Percentiles rank a stretch among this genome's conserved stretches.
These are phyloP conservation scores for Metacarcinus magister DNA, from an alignment of 2,888 invertebrate genomes.

Conservation along the genomic window DNA sequence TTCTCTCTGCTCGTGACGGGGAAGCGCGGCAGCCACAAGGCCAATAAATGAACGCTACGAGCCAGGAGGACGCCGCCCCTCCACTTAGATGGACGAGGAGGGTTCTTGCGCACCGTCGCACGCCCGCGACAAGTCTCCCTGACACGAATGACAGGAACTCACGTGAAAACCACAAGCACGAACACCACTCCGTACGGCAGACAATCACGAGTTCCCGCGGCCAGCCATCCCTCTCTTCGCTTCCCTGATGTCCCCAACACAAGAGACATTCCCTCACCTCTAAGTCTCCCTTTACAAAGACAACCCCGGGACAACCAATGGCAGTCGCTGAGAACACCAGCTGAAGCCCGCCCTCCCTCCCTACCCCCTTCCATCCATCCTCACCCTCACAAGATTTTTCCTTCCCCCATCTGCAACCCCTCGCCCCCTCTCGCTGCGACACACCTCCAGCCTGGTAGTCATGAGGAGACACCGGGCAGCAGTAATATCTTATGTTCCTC, in stretches of 20 bases:
- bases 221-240: background rate
- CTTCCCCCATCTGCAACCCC: background rate
- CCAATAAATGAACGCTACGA: background rate
- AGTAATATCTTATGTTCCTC: background rate
- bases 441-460: conserved; percentile 12
- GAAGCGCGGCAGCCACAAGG: background rate
- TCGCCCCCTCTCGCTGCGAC: background rate
- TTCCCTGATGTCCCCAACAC: conserved; percentile 38
- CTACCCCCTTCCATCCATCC: background rate
- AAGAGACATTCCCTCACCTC: conserved; percentile 13
- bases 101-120: conserved; percentile 1
- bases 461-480: background rate
- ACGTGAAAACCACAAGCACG: conserved; percentile 49
- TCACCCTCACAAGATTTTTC: background rate
- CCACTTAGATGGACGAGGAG: background rate
- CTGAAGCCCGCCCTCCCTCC: background rate
- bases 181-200: conserved; percentile 32
- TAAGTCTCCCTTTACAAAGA: background rate
- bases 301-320: background rate
- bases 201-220: conserved; percentile 49
- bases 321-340: background rate
- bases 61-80: background rate
- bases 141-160: conserved; percentile 8
- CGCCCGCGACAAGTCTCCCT: conserved; percentile 18
- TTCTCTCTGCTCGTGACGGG: background rate